Conservation (phyloP, 2,113 vertebrate species). For the Tylochromis polylepis region DNA sequence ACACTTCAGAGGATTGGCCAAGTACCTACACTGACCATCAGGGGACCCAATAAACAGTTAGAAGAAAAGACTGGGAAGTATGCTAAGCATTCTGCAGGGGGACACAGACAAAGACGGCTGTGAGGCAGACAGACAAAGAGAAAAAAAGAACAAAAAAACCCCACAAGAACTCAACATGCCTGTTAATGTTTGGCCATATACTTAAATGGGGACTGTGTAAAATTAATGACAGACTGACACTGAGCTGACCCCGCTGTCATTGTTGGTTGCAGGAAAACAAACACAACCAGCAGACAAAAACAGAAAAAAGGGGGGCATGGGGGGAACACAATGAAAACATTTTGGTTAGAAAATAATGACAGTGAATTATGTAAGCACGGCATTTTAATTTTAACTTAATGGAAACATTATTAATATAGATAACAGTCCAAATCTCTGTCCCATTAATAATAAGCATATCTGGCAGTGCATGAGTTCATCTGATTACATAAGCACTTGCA, state of each 20-base stretch:
- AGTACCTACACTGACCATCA: neutral
- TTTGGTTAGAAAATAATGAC: neutral
- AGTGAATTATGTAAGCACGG: constrained; percentile 4
- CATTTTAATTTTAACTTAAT: neutral
- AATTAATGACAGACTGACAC: constrained; percentile 7
- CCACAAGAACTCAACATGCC: neutral
- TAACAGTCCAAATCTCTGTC: constrained; percentile 1
- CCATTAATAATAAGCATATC: constrained; percentile 41
- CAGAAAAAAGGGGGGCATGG: fast-evolving
- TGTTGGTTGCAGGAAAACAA: neutral
- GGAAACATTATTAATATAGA: constrained; percentile 10
- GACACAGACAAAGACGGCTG: neutral
- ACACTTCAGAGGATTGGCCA: neutral
- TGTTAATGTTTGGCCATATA: neutral
- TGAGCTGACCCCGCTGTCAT: neutral
- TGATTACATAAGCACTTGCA: constrained; percentile 53
- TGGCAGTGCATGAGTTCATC: constrained; percentile 36
- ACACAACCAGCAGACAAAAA: neutral
- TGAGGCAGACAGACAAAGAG: neutral
- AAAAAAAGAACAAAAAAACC: neutral
- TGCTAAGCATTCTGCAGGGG: neutral
- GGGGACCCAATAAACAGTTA: neutral
- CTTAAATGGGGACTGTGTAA: neutral
- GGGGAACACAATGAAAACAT: neutral
- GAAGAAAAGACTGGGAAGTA: neutral